Base-by-base conservation (phyloP, 2,113 vertebrate genomes). In the Oreocharis arfaki region DNA sequence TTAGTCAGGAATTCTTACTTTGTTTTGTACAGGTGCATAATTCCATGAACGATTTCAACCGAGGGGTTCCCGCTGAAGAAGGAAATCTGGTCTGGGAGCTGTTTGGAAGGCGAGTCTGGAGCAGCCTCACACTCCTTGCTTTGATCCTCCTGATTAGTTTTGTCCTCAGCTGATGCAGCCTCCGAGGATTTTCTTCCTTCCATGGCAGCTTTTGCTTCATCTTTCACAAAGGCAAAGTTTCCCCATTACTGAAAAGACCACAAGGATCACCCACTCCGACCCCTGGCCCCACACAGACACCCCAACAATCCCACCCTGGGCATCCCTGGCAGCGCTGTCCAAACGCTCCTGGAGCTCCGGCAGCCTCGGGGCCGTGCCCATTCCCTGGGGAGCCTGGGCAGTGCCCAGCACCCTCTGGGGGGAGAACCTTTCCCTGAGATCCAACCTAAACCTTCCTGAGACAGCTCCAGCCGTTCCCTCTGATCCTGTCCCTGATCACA, bases 11-110 rank as follows among this genome's bases (percentile, higher is more conserved):
- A 33, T 76, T 55, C 99, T 98, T 96, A 99, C 99, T 99, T 99
- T 88, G 99, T 99, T 97, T 99, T 99, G 96, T 99, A 99, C 26
- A 99, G 98, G 59, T 99, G 99, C 99, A 99, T 99, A 84, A 99
- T 99, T n/a, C 99, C 99, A 16, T 99, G 99, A 80, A 99, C 98
- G 6, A 99, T 99, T 97, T 99, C 99, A 46, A 99, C 99, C 0
- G 99, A 99, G 1, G 99, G 99, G 76, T 99, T 99, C 71, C 99
- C 99, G 2, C 99, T 99, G 98, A 99, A 99, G 98, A 99, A 99
- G 15, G 99, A 99, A 82, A 99, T 99, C 98, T 99, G 99, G 79
- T 99, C 99, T 4, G 99, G 99, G 79, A 99, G 98, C 96, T 99
- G 99, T 85, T 99, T 99, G 35, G 99, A 99, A 17, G 99, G 99